phyloP scores from a whole-genome alignment of 2,113 vertebrate species.

The Lathamus discolor region DNA sequence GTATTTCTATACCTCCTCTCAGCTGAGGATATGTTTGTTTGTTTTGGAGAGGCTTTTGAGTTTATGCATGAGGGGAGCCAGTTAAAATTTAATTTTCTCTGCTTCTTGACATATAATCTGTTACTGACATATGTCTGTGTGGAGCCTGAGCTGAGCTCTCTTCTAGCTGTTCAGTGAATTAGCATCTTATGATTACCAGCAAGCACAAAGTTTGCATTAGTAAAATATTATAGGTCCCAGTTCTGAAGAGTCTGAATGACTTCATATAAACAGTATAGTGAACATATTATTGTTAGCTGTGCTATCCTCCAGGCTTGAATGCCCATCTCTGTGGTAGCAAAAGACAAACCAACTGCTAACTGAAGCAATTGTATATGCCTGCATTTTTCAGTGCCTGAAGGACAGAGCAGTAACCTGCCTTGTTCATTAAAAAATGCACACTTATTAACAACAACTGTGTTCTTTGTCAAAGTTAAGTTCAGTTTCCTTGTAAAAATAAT shows the following conservation, averaged over 20 bases:
- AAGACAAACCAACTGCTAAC: neutral
- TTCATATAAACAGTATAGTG: neutral
- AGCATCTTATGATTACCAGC: neutral
- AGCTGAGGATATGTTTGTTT: neutral
- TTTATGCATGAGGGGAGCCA: neutral
- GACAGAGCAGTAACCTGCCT: neutral
- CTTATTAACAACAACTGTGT: neutral
- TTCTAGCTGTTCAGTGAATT: neutral
- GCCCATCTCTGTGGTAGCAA: neutral
- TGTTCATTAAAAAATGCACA: neutral
- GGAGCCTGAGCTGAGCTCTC: neutral
- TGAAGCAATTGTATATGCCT: neutral
- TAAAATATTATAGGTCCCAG: neutral
- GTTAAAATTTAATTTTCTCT: constrained; percentile 49
- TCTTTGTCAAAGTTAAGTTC: neutral
- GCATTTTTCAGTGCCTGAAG: neutral
- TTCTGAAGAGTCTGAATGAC: neutral
- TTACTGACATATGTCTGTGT: neutral
- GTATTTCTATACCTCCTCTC: neutral
- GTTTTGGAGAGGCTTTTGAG: neutral
- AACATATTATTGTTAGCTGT: neutral
- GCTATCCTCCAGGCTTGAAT: neutral
- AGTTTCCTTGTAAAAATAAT: neutral
- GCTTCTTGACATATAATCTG: neutral
- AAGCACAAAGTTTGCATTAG: neutral